Conservation (phyloP, 2,888 invertebrate genomes). For the Spatulosminthurus flaviceps region DNA sequence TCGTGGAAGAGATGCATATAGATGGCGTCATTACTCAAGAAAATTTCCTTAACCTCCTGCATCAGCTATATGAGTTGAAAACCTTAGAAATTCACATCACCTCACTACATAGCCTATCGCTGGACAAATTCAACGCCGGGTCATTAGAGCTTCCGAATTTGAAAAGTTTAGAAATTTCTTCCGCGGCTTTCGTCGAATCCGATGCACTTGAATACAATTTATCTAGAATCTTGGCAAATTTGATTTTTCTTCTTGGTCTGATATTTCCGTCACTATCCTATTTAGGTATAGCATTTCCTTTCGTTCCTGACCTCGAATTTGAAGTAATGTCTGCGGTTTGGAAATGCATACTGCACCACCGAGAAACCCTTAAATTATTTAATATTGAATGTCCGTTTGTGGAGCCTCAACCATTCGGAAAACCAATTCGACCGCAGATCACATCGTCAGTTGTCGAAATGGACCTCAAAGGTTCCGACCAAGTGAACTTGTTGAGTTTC, state of each 20-base stretch:
- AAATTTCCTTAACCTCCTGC: slow-evolving; percentile 19
- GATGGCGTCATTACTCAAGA: slow-evolving; percentile 36
- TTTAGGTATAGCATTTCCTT: slow-evolving; percentile 33
- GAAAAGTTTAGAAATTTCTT: slow-evolving; percentile 41
- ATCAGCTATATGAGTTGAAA: slow-evolving; percentile 19
- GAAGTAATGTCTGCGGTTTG: slow-evolving; percentile 12
- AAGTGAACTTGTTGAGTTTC: slow-evolving; percentile 28
- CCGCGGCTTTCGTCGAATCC: neutral
- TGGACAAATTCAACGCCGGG: slow-evolving; percentile 28
- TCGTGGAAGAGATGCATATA: slow-evolving; percentile 41
- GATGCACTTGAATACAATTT: slow-evolving; percentile 24
- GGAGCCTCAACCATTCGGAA: neutral
- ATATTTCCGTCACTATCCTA: slow-evolving; percentile 20
- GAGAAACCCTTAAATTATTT: slow-evolving; percentile 18
- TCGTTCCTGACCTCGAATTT: neutral
- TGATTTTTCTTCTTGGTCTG: neutral
- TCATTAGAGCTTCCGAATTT: slow-evolving; percentile 17
- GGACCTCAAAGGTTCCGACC: slow-evolving; percentile 23
- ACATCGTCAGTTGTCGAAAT: slow-evolving; percentile 21
- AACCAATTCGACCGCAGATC: neutral
- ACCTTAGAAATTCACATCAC: slow-evolving; percentile 39
- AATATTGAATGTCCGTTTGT: slow-evolving; percentile 40
- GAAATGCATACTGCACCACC: slow-evolving; percentile 29
- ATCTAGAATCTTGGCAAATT: neutral
- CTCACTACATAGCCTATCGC: slow-evolving; percentile 22